Conservation (phyloP, 2,888 invertebrate genomes). For the Caenorhabditis sp. region DNA sequence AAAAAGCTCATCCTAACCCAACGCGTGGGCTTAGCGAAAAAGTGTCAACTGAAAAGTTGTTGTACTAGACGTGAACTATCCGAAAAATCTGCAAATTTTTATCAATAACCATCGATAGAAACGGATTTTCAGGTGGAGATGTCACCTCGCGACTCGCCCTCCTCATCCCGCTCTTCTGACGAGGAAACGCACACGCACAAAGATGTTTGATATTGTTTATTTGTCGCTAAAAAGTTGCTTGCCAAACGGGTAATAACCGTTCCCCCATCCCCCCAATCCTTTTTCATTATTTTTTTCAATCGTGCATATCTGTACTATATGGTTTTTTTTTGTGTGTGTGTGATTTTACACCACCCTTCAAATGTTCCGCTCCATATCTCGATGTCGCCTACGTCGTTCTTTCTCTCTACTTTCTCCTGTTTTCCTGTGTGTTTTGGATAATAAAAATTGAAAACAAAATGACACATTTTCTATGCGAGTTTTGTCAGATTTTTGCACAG, state of each 20-base stretch:
- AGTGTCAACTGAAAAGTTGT: background rate
- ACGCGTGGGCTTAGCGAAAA: no score
- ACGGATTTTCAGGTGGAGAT: slow-evolving; percentile 41
- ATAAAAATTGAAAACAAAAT: no score
- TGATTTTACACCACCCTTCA: no score
- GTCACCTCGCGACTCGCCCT: slow-evolving; percentile 37
- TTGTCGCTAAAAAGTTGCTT: background rate
- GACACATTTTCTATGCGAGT: no score
- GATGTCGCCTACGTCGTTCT: no score
- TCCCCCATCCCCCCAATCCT: slow-evolving; percentile 20
- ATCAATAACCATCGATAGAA: background rate
- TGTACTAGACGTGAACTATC: background rate
- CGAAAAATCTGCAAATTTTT: background rate
- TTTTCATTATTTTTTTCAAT: background rate
- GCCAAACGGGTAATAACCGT: slow-evolving; percentile 44
- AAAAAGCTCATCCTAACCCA: no score
- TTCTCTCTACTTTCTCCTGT: no score
- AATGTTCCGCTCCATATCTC: no score
- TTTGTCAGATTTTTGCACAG: no score
- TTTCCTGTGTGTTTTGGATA: no score
- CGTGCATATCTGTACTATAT: slow-evolving; percentile 42
- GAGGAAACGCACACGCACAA: slow-evolving; percentile 31
- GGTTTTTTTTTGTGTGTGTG: slow-evolving; percentile 9
- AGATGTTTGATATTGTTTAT: background rate
- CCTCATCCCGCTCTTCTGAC: slow-evolving; percentile 31